Evolutionary conservation across 1,140 invertebrate species (phyloP).

Genomic region (Heliconius hewitsoni): DNA sequence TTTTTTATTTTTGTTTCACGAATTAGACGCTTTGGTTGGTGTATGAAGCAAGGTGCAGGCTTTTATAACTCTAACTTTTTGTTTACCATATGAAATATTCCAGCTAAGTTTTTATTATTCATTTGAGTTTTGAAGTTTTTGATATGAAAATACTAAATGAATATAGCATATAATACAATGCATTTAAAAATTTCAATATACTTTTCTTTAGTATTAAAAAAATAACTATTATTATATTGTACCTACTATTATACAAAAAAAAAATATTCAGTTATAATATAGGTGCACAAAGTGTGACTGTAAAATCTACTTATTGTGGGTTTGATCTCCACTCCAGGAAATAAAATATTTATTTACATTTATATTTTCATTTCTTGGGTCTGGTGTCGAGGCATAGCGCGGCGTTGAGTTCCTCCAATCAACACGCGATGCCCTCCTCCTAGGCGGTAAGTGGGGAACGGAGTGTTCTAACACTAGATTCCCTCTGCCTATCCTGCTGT

Average conservation of each 20-base stretch:
- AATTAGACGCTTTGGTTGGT: constrained; percentile 3
- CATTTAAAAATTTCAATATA: neutral
- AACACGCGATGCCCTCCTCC: no score
- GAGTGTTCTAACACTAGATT: no score
- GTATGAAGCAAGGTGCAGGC: neutral
- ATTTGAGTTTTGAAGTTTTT: neutral
- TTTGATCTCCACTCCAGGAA: no score
- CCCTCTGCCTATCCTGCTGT: no score
- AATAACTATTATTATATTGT: neutral
- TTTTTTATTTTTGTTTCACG: constrained; percentile 25
- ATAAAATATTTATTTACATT: no score
- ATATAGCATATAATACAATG: neutral
- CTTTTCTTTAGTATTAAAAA: neutral
- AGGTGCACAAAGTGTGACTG: no score
- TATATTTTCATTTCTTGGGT: no score
- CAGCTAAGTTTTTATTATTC: constrained; percentile 2
- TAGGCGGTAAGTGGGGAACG: no score
- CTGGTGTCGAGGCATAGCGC: no score
- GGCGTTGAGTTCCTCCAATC: no score
- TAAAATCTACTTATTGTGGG: no score
- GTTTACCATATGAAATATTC: neutral
- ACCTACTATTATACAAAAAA: no score
- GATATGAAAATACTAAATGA: neutral
- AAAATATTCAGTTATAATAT: neutral
- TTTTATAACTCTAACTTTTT: neutral